phyloP scores from a whole-genome alignment of 1,140 invertebrate species.

The Meloidogyne floridensis region DNA sequence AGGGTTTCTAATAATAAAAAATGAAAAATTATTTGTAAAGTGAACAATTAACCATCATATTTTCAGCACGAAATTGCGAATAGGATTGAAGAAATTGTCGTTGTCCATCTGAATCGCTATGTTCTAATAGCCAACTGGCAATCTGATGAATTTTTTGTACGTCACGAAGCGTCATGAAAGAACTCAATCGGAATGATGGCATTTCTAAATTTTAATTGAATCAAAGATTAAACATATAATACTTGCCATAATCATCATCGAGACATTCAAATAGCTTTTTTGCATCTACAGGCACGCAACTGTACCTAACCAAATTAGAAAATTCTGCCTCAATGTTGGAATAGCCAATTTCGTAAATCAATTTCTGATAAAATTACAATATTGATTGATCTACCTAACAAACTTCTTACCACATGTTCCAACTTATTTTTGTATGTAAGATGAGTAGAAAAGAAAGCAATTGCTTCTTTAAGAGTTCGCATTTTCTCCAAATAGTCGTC shows the following conservation, averaged over 20 bases:
- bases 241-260: conserved; percentile 60
- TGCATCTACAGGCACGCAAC: conserved; percentile 49
- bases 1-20: conserved; percentile 15
- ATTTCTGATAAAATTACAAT: conserved; percentile 32
- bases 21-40: not conserved
- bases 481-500: conserved; percentile 62
- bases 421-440: conserved; percentile 55
- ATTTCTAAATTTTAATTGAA: conserved; percentile 47
- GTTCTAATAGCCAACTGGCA: conserved; percentile 50
- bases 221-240: not conserved
- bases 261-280: conserved; percentile 52
- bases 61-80: conserved; percentile 47
- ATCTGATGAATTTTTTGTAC: conserved; percentile 46
- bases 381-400: not conserved
- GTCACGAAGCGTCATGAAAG: conserved; percentile 53
- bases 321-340: conserved; percentile 60
- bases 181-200: conserved; percentile 43
- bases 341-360: conserved; percentile 59
- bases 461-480: conserved; percentile 61
- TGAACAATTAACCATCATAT: conserved; percentile 42
- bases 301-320: conserved; percentile 45
- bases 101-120: conserved; percentile 31
- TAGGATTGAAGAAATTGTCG: conserved; percentile 46
- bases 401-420: conserved; percentile 58
- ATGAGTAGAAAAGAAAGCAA: conserved; percentile 59